Conservation (phyloP, 2,888 invertebrate species). For the Bursaphelenchus okinawaensis region DNA sequence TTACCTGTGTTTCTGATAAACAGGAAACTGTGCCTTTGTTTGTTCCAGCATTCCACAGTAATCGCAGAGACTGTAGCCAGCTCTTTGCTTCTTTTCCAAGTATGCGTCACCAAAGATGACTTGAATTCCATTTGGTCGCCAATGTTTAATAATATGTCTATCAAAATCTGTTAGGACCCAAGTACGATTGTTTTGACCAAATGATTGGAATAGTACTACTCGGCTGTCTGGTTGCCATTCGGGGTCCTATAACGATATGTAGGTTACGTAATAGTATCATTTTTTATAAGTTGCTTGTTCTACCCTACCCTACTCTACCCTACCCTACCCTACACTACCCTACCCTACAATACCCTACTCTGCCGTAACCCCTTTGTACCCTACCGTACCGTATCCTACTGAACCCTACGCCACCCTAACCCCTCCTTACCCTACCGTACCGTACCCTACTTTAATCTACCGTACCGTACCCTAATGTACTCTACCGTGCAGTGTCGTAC, state of each 20-base stretch:
- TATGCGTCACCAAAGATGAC: conserved; percentile 52
- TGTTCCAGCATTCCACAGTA: conserved; percentile 53
- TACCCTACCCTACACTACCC: too few species aligned
- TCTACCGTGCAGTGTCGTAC: conserved; percentile 33
- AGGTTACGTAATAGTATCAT: conserved; percentile 38
- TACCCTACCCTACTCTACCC: too few species aligned
- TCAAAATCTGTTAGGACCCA: conserved; percentile 55
- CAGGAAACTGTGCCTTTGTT: conserved; percentile 21
- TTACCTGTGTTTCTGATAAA: conserved; percentile 19
- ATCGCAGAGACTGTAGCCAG: conserved; percentile 41
- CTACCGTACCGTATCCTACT: too few species aligned
- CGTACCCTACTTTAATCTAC: too few species aligned
- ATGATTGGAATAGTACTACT: conserved; percentile 51
- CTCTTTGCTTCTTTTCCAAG: conserved; percentile 32
- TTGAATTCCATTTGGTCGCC: conserved; percentile 46
- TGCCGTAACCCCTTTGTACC: too few species aligned
- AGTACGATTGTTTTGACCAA: conserved; percentile 48
- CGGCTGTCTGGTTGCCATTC: conserved; percentile 56
- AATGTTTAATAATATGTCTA: conserved; percentile 45
- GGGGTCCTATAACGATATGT: conserved; percentile 49
- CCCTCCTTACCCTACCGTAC: too few species aligned
- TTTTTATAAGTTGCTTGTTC: too few species aligned
- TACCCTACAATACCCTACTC: too few species aligned
- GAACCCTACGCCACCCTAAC: too few species aligned
- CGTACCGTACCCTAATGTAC: too few species aligned